These are phyloP conservation scores for Hyles euphorbiae DNA, from an alignment of 1,140 invertebrate species.

Conservation along the genomic window DNA sequence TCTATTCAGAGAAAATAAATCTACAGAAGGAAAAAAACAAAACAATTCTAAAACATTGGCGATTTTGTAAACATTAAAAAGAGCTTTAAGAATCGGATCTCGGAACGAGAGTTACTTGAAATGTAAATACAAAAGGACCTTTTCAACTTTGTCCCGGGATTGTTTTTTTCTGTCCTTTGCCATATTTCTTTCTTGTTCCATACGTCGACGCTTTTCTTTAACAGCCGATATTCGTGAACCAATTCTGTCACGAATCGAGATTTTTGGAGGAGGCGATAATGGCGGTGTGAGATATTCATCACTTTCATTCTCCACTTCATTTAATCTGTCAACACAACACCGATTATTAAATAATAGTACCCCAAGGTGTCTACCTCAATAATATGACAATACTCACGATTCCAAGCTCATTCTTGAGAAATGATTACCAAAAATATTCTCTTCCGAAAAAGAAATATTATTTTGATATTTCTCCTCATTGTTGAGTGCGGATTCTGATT, in stretches of 20 bases:
- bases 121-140: slow-evolving; percentile 36
- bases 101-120: slow-evolving; percentile 5
- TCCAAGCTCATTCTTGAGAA: slow-evolving; percentile 43
- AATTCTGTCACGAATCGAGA: slow-evolving; percentile 44
- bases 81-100: slow-evolving; percentile 9
- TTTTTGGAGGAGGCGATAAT: slow-evolving; percentile 28
- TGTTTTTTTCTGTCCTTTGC: slow-evolving; percentile 36
- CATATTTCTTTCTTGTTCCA: slow-evolving; percentile 33
- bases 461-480: slow-evolving; percentile 31
- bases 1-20: slow-evolving; percentile 8
- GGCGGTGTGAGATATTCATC: slow-evolving; percentile 35
- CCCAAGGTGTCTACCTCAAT: background rate
- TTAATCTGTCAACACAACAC: slow-evolving; percentile 37
- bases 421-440: slow-evolving; percentile 25
- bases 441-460: slow-evolving; percentile 25
- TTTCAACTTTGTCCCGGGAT: slow-evolving; percentile 44
- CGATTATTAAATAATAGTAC: background rate
- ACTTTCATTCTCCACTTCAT: slow-evolving; percentile 38
- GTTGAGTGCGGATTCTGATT: slow-evolving; percentile 27
- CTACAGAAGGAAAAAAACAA: background rate
- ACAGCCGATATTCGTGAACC: slow-evolving; percentile 36
- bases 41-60: background rate
- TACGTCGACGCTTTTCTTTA: slow-evolving; percentile 33
- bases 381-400: slow-evolving; percentile 47
- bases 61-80: slow-evolving; percentile 21